Conservation (phyloP, 2,888 invertebrate genomes). For the Gasteruption jaculator region DNA sequence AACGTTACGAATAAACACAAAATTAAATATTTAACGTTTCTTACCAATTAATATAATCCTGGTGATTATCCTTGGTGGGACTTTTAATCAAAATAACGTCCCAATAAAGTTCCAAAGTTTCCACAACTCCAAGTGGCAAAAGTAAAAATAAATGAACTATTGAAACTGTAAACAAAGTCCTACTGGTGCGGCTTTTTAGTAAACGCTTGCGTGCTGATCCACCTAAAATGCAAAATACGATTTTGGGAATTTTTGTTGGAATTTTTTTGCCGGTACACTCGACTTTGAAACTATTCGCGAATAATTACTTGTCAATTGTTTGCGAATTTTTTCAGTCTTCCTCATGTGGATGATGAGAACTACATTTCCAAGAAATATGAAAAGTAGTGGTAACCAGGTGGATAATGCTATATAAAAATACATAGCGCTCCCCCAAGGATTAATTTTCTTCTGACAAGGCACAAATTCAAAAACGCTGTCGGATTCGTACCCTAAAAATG, state of each 20-base stretch:
- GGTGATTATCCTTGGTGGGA: constrained; percentile 26
- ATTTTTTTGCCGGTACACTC: constrained; percentile 2
- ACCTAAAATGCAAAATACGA: no score
- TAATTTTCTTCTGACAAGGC: constrained; percentile 39
- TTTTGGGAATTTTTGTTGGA: not conserved
- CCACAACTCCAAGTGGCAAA: constrained; percentile 45
- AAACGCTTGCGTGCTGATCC: no score
- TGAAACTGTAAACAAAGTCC: constrained; percentile 44
- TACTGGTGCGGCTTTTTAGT: constrained; percentile 39
- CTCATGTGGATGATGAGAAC: constrained; percentile 39
- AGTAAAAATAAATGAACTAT: constrained; percentile 45
- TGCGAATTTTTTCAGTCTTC: constrained; percentile 33
- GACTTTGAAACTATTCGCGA: not conserved
- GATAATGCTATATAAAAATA: constrained; percentile 46
- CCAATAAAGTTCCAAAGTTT: constrained; percentile 47
- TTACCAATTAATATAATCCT: constrained; percentile 42
- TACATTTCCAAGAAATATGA: constrained; percentile 45
- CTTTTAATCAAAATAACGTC: constrained; percentile 35
- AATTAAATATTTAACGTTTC: constrained; percentile 10
- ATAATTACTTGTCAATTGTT: constrained; percentile 36
- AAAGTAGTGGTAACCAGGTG: constrained; percentile 45
- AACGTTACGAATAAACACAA: not conserved
- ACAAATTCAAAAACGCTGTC: constrained; percentile 47
- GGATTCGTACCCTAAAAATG: constrained; percentile 43
- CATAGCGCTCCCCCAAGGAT: constrained; percentile 41